Evolutionary conservation across 2,113 vertebrate genomes (phyloP), one percentile per base, ranked within the genome.

Genomic region (Myiopsitta monachus): DNA sequence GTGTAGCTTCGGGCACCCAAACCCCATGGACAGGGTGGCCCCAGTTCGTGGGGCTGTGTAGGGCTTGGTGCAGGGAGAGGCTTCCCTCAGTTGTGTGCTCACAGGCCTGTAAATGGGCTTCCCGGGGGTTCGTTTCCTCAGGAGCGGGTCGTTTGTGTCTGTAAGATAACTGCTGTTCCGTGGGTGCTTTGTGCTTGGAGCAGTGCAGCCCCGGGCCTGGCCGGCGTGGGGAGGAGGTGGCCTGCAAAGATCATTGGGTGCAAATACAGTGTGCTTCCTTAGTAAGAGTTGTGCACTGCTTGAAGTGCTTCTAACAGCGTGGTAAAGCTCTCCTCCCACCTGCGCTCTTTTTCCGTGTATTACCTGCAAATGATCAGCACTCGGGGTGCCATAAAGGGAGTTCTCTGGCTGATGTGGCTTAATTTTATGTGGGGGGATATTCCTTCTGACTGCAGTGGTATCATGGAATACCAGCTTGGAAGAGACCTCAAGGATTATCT

Each of bases 121-220:
- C 59, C 27, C 8, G 6, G 3, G 47, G 38, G 51, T 22, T 4
- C 3, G 3, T 16, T 7, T 2, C 33, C 21, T 26, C 10, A 41
- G 54, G 3, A 66, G 28, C 73, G 11, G 87, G 89, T 23, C 7
- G 59, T 8, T 46, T 21, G 73, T 16, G 69, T 51, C 49, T 79
- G 33, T 22, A 4, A 28, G 55, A 3, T 7, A 10, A 15, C 41
- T 1, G 51, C 6, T 16, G 46, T 11, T 38, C 51, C 36, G 7
- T 14, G 13, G 2, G 52, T 1, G 16, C 51, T 1, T 18, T 6
- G 6, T 7, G 5, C 46, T 72, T 2, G 5, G 7, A 46, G 63
- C 7, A 3, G 3, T n/a, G 41, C 59, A 0, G 28, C 6, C 61
- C 28, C 21, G 0, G 27, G 26, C 38, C 44, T 16, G 61, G 73